Evolutionary conservation across 92 coral and sea anemone species (phyloP), one percentile per base, ranked within the genome.

Genomic region (Phenganax stokvisi): DNA sequence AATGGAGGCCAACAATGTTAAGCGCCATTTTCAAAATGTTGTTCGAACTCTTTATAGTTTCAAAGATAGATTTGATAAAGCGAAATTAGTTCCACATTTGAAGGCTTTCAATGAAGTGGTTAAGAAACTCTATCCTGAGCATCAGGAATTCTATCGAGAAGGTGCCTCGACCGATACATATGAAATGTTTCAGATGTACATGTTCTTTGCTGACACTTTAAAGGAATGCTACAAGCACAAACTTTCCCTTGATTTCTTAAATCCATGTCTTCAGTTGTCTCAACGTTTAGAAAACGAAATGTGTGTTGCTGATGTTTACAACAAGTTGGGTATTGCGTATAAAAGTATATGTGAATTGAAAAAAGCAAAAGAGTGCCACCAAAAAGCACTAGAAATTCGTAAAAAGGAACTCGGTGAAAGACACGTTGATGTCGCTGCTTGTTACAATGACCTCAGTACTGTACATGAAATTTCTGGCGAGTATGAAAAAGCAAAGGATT

Each of bases 1-100:
- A 20, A 20, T 20, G 25, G 25, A 20, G 25, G 25, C 25, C 25
- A 20, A 20, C 25, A 20, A 20, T 20, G 25, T 20, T 20, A 20
- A 20, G 25, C 25, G 0, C 25, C 25, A 20, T 20, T 20, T 20
- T 20, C 25, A 17, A 17, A 62, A 80, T 12, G 85, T 70, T 25
- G 83, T 76, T 44, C 58, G 9, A 56, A 68, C 86, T 70, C 77
- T 86, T 59, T 62, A 74, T 56, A 84, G 37, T 11, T 86, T 86
- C 69, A 66, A 66, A 37, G 72, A 17, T 9, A 66, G 52, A 20
- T 77, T 66, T 30, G 87, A 86, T 25, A 47, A 56, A 17, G 63
- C 52, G 27, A 60, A 77, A 10, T 55, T 80, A 56, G 59, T 74
- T 85, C 88, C 86, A 59, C 79, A 72, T 44, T 80, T 81, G 80